Base-by-base conservation (phyloP, 1,140 invertebrate genomes). In the Xylocopa sonorina region DNA sequence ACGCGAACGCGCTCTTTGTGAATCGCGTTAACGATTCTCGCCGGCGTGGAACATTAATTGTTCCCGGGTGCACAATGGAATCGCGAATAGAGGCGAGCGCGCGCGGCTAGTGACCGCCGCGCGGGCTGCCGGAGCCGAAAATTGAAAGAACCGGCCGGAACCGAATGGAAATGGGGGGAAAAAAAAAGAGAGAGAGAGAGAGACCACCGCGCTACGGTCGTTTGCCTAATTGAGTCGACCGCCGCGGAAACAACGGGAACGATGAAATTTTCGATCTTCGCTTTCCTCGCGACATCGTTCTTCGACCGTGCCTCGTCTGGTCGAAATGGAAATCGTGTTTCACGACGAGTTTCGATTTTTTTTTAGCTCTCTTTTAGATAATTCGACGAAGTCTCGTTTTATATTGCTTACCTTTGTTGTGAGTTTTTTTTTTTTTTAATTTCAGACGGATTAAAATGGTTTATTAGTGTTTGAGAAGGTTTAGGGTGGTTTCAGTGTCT, bases 11-110 rank as follows among this genome's bases (percentile, higher is more conserved):
- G 41, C 46, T 43, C 48, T 82, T 78, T 46, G 48, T 75, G 75
- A 83, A 78, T 71, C 80, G 80, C 80, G 60, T 78, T 83, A 83
- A 82, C 80, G 80, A 83, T 83, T 72, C 66, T 53, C 60, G 51
- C 55, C 67, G 46, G 46, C 21, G 38, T 53, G 80, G 67, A 60
- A 67, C 73, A 82, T 83, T 81, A 81, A 83, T 81, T 81, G 81
- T 83, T 58, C 82, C 64, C 53, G 5, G 53, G 74, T 57, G 80
- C 67, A 83, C 74, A 83, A 83, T 83, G 46, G 53, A 6, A n/a
- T 21, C 38, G 77, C 80, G 63, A 69, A 57, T 57, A 21, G 51
- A 51, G 55, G 21, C 24, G 57, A 50, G 27, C 34, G 46, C 24
- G n/a, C 46, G 46, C 48, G 32, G 34, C 43, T n/a, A n/a, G n/a